Base-by-base conservation (phyloP, 2,888 invertebrate genomes). In the Mystacides longicornis region DNA sequence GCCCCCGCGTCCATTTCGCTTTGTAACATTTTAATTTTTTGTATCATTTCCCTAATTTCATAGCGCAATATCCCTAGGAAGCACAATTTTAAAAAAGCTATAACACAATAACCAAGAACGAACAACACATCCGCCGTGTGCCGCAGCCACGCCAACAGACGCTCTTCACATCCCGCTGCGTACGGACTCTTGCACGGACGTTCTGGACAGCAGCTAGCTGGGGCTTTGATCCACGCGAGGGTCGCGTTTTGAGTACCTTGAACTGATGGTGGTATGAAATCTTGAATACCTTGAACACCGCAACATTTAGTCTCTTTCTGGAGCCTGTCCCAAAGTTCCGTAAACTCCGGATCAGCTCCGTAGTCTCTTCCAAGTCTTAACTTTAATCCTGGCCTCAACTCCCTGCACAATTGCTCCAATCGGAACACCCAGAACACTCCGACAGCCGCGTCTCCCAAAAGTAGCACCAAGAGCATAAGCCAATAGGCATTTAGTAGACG, bases 11-110 rank as follows among this genome's bases (percentile, higher is more conserved):
- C 80, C 62, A 81, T 70, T 67, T 87, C 87, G 58, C 80, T 82
- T 65, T 82, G 82, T 60, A 92, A 76, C 68, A 92, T 81, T 67
- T 86, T 84, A 69, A 92, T 92, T 76, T 92, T 92, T 71, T 91
- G 89, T 67, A 92, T 90, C 92, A 92, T 92, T 72, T 92, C 92
- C 63, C 87, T 82, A 67, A 91, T 90, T 77, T 91, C 90, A 76
- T 89, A 89, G 58, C 89, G 82, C 64, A 91, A 79, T 65, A 91
- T 89, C 60, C 89, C 90, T 62, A 91, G 83, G 80, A 92, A 92
- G 79, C 90, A 89, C 72, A 91, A 78, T 74, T 92, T 92, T 64
- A 91, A 80, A 76, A 92, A 92, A 65, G 91, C 88, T 65, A 92
- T 86, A 61, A 92, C 90, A 75, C 92, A 92, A 71, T 89, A 91